phyloP scores from a whole-genome alignment of 2,888 invertebrate genomes.

The Pollenia amentaria region DNA sequence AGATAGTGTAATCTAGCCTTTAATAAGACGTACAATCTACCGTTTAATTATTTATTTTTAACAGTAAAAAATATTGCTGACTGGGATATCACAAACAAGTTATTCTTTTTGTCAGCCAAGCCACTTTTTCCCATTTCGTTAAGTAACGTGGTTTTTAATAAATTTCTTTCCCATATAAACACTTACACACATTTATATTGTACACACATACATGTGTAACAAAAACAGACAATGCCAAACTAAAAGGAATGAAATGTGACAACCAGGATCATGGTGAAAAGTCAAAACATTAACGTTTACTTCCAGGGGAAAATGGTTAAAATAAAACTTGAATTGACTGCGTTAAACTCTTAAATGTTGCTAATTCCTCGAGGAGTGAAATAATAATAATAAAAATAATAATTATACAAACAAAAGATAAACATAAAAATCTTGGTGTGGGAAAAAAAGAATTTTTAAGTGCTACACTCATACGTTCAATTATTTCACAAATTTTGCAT shows the following conservation, averaged over 20 bases:
- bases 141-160: conserved; percentile 43
- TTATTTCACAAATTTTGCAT: neutral
- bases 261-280: conserved; percentile 65
- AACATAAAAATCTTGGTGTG: conserved; percentile 5
- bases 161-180: conserved; percentile 34
- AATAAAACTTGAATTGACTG: conserved; percentile 57
- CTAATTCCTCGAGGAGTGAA: conserved; percentile 46
- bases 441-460: conserved; percentile 11
- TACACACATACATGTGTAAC: neutral
- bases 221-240: conserved; percentile 32
- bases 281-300: conserved; percentile 64
- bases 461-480: neutral
- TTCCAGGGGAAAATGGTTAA: conserved; percentile 56
- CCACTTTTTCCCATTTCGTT: conserved; percentile 45
- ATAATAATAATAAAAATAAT: conserved; percentile 57
- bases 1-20: too few species aligned
- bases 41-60: too few species aligned
- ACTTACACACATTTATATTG: neutral
- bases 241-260: conserved; percentile 63
- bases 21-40: too few species aligned
- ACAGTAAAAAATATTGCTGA: neutral
- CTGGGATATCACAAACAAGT: conserved; percentile 14
- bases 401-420: conserved; percentile 32
- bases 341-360: conserved; percentile 59
- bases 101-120: conserved; percentile 35